Evolutionary conservation across 2,797 vertebrate genomes (phyloP), one percentile per base, ranked within the genome.

Genomic region (Poecilia picta): DNA sequence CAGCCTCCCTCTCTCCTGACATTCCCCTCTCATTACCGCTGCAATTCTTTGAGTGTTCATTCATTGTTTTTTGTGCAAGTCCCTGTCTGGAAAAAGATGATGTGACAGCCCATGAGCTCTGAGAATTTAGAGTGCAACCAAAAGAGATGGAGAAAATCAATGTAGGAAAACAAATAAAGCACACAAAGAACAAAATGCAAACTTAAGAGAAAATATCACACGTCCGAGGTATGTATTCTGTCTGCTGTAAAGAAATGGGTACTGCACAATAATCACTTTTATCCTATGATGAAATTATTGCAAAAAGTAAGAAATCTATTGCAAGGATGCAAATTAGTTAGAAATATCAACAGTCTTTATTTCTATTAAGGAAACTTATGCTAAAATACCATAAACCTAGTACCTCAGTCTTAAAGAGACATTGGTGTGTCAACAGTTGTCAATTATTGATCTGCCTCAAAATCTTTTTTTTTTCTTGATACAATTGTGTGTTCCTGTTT

Each of bases 221-320:
- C 8, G 71, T 64, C 77, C 77, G n/a, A 66, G 36, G 5, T 51
- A 31, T 39, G 80, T 81, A 20, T 79, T 76, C 18, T 73, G 12
- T 81, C 31, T 64, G 43, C 31, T 64, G 74, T 12, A 51, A 43
- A 28, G 46, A 41, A 71, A 33, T 3, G 46, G 6, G 25, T 31
- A 79, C 73, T 73, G 31, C 20, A 31, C n/a, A 74, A 76, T 81
- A 72, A 89, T 82, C 45, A 62, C 84, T 85, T 90, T 88, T 81
- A 88, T 79, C 55, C 45, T 59, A 71, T 92, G 91, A 92, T 90
- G 89, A 92, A 93, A 92, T 88, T 57, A 81, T 91, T 90, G 89
- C 91, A 78, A 53, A 59, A 77, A 80, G 57, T 57, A 8, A 78
- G 90, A 81, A 89, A 92, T 46, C 74, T 46, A 78, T 85, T 86